Conservation (phyloP, 2,113 vertebrate genomes). For the Chlorocebus sabaeus region DNA sequence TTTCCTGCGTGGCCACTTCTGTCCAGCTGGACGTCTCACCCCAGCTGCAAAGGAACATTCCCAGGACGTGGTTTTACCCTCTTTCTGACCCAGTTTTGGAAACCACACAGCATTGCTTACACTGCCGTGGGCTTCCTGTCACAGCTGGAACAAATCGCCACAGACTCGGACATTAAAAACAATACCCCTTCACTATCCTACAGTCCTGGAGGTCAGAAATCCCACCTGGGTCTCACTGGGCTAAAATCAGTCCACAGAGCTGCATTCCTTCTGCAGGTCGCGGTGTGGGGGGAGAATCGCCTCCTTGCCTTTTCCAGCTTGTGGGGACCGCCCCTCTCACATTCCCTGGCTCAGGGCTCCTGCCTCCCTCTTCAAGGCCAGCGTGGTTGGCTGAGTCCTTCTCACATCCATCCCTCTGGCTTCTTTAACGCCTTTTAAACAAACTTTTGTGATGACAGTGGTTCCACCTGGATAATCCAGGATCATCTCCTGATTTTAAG, state of each 20-base stretch:
- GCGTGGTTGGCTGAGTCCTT: neutral
- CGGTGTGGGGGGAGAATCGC: neutral
- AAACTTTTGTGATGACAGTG: neutral
- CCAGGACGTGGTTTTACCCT: neutral
- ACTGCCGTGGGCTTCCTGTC: too few relatives aligned
- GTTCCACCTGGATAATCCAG: neutral
- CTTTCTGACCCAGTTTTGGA: too few relatives aligned
- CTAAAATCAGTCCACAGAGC: too few relatives aligned
- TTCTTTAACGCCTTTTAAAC: neutral
- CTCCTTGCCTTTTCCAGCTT: neutral
- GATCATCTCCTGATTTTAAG: neutral
- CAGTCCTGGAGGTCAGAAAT: neutral
- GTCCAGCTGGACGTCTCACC: neutral
- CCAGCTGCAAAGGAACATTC: neutral
- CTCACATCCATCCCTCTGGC: neutral
- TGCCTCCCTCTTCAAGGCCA: neutral
- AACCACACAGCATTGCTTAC: too few relatives aligned
- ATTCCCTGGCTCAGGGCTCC: too few relatives aligned
- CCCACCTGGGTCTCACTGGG: too few relatives aligned
- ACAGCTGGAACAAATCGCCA: too few relatives aligned
- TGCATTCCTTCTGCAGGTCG: neutral
- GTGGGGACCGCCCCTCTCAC: too few relatives aligned
- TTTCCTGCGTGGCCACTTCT: neutral
- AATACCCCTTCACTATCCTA: neutral
- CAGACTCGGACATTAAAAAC: too few relatives aligned